Evolutionary conservation across 2,888 invertebrate species (phyloP).

Genomic region (Drosophila nr. perissopoda): DNA sequence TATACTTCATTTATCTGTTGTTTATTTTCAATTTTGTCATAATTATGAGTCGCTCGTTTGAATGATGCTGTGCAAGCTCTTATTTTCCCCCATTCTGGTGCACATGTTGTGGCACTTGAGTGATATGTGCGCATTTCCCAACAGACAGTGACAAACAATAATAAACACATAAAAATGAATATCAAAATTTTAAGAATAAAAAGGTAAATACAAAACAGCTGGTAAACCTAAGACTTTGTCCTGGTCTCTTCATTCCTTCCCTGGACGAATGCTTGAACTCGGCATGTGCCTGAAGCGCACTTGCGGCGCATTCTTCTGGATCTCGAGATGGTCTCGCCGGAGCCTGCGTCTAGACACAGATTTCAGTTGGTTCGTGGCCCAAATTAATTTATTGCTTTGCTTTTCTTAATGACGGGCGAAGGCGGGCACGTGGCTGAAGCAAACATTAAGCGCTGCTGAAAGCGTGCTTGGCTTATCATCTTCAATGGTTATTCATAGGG

Average conservation of each 20-base stretch:
- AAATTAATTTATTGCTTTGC: slow-evolving; percentile 72
- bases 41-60: slow-evolving; percentile 21
- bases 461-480: slow-evolving; percentile 66
- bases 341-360: slow-evolving; percentile 70
- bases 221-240: slow-evolving; percentile 17
- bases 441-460: slow-evolving; percentile 66
- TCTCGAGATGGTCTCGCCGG: slow-evolving; percentile 40
- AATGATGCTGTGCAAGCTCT: slow-evolving; percentile 10
- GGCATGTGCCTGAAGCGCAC: slow-evolving; percentile 11
- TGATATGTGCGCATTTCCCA: slow-evolving; percentile 19
- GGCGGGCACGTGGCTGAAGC: slow-evolving; percentile 58
- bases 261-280: background rate
- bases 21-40: slow-evolving; percentile 24
- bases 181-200: slow-evolving; percentile 24
- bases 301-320: slow-evolving; percentile 38
- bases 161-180: slow-evolving; percentile 46
- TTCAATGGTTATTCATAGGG: slow-evolving; percentile 61
- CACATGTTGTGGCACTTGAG: slow-evolving; percentile 25
- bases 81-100: slow-evolving; percentile 1
- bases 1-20: background rate
- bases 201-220: slow-evolving; percentile 24
- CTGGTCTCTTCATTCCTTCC: background rate
- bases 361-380: slow-evolving; percentile 54
- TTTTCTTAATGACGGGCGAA: slow-evolving; percentile 29
- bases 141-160: slow-evolving; percentile 6